These are phyloP conservation scores for Flexamia atlantica DNA, from an alignment of 2,888 invertebrate species.

Conservation along the genomic window DNA sequence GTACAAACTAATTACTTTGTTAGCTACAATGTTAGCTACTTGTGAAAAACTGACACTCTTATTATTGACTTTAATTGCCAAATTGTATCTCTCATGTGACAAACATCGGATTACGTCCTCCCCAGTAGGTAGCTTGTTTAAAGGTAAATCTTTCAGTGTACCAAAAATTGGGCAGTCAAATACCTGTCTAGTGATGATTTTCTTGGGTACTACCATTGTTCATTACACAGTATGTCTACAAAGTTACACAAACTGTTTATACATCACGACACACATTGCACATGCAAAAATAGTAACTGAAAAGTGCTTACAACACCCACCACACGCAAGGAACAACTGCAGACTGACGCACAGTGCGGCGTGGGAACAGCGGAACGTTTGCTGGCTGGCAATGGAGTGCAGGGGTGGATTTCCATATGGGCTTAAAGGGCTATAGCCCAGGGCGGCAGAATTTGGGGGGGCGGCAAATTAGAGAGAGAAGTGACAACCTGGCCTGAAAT, in stretches of 20 bases:
- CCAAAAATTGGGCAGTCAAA: slow-evolving; percentile 45
- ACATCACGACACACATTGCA: slow-evolving; percentile 21
- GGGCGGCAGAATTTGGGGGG: no score
- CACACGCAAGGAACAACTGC: slow-evolving; percentile 39
- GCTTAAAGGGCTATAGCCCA: no score
- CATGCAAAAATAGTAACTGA: slow-evolving; percentile 42
- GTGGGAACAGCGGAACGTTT: not conserved
- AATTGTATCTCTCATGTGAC: slow-evolving; percentile 40
- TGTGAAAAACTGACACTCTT: slow-evolving; percentile 45
- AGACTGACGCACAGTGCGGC: slow-evolving; percentile 1
- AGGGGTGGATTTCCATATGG: not conserved
- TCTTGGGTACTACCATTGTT: slow-evolving; percentile 33
- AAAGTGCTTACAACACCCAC: slow-evolving; percentile 24
- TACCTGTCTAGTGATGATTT: slow-evolving; percentile 45
- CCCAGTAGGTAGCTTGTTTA: slow-evolving; percentile 42
- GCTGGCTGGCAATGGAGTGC: not conserved
- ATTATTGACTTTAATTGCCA: slow-evolving; percentile 43
- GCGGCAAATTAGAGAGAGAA: no score
- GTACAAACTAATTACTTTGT: slow-evolving; percentile 41
- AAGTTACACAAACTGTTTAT: slow-evolving; percentile 15
- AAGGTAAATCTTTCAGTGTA: slow-evolving; percentile 37
- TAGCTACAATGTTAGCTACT: slow-evolving; percentile 47
- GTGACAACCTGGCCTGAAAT: no score
- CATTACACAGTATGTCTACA: slow-evolving; percentile 47
- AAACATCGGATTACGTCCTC: slow-evolving; percentile 39